Conservation (phyloP, 2,888 invertebrate species). For the Chloroclysta siterata region DNA sequence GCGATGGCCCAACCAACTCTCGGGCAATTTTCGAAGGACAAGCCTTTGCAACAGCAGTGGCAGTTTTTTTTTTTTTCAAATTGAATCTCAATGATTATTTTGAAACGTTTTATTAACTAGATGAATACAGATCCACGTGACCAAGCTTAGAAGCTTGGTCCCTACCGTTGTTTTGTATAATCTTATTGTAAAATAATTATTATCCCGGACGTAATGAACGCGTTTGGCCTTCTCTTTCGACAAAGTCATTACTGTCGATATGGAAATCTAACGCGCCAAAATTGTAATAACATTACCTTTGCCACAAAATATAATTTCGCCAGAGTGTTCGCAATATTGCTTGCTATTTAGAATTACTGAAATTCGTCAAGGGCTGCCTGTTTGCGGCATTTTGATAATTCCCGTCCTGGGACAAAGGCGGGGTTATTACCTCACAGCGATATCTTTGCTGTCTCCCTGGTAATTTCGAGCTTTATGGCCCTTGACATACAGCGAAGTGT, state of each 20-base stretch:
- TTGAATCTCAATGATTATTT: too few species aligned
- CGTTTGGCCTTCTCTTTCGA: background rate
- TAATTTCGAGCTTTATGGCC: slow-evolving; percentile 43
- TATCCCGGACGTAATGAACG: too few species aligned
- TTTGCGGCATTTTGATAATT: slow-evolving; percentile 47
- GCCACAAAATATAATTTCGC: slow-evolving; percentile 34
- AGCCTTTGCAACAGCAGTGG: too few species aligned
- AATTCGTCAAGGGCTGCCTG: slow-evolving; percentile 31
- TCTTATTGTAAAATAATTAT: too few species aligned
- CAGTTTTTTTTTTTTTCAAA: too few species aligned
- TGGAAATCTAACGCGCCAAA: slow-evolving; percentile 13
- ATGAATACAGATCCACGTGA: too few species aligned
- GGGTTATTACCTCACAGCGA: slow-evolving; percentile 24
- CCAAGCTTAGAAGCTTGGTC: too few species aligned
- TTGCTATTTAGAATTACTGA: slow-evolving; percentile 38
- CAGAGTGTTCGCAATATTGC: slow-evolving; percentile 43
- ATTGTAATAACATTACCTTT: slow-evolving; percentile 32
- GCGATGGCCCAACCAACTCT: too few species aligned
- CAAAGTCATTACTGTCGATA: background rate
- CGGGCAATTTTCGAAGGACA: too few species aligned
- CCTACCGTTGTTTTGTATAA: too few species aligned
- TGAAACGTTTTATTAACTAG: too few species aligned
- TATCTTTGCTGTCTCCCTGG: slow-evolving; percentile 30
- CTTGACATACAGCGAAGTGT: slow-evolving; percentile 42
- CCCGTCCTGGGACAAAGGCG: slow-evolving; percentile 46